Conservation (phyloP, 2,888 invertebrate genomes). For the Elysia crispata region DNA sequence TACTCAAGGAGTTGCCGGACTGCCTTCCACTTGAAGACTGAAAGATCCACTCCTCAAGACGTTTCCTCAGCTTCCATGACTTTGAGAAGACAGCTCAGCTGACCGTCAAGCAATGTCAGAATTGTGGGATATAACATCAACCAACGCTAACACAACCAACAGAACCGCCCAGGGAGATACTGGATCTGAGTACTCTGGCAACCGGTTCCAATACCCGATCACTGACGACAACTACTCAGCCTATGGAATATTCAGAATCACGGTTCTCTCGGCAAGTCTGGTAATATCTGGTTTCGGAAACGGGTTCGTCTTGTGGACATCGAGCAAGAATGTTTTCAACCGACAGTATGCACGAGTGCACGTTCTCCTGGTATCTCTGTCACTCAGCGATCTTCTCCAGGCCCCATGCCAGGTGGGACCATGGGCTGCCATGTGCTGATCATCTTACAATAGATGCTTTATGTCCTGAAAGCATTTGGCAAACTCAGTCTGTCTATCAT, state of each 20-base stretch:
- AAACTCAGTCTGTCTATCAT: too few species aligned
- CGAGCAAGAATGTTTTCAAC: not conserved
- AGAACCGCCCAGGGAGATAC: too few species aligned
- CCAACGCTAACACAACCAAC: not conserved
- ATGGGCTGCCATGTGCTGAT: not conserved
- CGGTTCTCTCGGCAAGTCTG: not conserved
- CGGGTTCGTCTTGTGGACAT: not conserved
- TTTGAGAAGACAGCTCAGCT: too few species aligned
- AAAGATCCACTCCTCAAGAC: too few species aligned
- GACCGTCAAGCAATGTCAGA: not conserved
- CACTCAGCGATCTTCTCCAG: not conserved
- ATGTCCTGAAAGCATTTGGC: too few species aligned
- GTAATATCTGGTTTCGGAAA: not conserved
- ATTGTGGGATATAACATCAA: not conserved
- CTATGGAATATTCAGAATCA: not conserved
- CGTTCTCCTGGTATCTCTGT: conserved; percentile 1
- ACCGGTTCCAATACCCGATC: too few species aligned
- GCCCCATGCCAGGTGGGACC: not conserved
- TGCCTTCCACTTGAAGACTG: too few species aligned
- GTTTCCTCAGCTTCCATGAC: too few species aligned
- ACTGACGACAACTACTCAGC: too few species aligned
- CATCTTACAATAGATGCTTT: too few species aligned
- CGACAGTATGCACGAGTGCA: not conserved
- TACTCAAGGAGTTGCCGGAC: too few species aligned
- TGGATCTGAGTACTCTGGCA: too few species aligned